Percentiles rank a stretch among this genome's conserved stretches.
These are phyloP conservation scores for Stenopsyche tienmushanensis DNA, from an alignment of 1,140 invertebrate species.

Conservation along the genomic window DNA sequence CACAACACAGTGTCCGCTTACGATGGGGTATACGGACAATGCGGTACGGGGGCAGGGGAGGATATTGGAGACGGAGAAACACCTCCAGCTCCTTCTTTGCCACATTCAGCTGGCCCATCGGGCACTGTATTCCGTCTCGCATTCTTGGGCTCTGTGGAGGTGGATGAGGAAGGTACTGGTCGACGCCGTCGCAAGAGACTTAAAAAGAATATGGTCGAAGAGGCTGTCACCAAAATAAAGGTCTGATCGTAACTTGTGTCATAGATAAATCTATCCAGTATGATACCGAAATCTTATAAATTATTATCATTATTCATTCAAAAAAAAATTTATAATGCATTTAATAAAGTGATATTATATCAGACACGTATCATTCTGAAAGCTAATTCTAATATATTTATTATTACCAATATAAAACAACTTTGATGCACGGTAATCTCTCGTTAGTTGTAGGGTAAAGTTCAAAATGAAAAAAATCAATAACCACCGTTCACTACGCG, in stretches of 20 bases:
- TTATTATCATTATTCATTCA: too few relatives aligned
- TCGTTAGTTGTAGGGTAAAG: too few relatives aligned
- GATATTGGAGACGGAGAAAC: conserved; percentile 34
- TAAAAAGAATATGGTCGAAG: conserved; percentile 92
- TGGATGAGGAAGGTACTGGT: conserved; percentile 73
- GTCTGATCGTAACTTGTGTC: conserved; percentile 57
- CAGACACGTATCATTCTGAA: too few relatives aligned
- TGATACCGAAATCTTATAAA: too few relatives aligned
- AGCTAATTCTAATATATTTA: too few relatives aligned
- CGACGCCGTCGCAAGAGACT: conserved; percentile 70
- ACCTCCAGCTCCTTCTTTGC: conserved; percentile 28
- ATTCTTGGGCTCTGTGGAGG: conserved; percentile 82
- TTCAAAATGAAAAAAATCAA: too few relatives aligned
- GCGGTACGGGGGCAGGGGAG: conserved; percentile 32
- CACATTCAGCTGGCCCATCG: conserved; percentile 48
- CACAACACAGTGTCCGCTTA: conserved; percentile 34
- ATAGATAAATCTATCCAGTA: too few relatives aligned
- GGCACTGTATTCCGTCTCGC: conserved; percentile 78
- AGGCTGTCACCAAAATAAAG: conserved; percentile 96
- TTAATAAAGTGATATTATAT: too few relatives aligned
- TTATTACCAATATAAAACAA: too few relatives aligned
- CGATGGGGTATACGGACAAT: conserved; percentile 33
- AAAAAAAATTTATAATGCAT: too few relatives aligned
- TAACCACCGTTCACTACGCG: too few relatives aligned
- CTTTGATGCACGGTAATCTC: too few relatives aligned